These are phyloP conservation scores for Huso huso DNA, from an alignment of 2,797 vertebrate species.

Conservation along the genomic window DNA sequence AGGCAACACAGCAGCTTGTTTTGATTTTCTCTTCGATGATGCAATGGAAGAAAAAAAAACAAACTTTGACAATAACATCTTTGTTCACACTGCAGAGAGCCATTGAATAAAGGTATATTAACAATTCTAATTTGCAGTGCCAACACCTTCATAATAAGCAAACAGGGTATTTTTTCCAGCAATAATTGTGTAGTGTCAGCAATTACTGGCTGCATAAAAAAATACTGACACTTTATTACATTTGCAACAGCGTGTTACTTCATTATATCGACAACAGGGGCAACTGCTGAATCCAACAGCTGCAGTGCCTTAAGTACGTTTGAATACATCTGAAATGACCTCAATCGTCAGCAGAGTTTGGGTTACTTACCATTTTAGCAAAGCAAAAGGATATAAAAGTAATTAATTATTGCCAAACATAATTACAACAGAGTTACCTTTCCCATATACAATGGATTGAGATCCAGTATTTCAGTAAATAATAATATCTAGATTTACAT, in stretches of 20 bases:
- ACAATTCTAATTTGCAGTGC: slow-evolving; percentile 44
- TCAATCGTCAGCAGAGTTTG: too few species aligned
- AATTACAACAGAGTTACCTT: too few species aligned
- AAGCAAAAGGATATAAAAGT: too few species aligned
- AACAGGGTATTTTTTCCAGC: slow-evolving; percentile 35
- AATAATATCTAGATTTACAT: too few species aligned
- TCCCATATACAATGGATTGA: too few species aligned
- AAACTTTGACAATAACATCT: slow-evolving; percentile 33
- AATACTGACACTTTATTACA: slow-evolving; percentile 47
- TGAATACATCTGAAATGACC: slow-evolving; percentile 11
- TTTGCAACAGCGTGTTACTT: slow-evolving; percentile 45
- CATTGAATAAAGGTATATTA: slow-evolving; percentile 44
- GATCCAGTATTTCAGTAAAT: too few species aligned
- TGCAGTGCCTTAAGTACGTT: slow-evolving; percentile 10
- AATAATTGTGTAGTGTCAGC: slow-evolving; percentile 39
- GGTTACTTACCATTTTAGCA: too few species aligned
- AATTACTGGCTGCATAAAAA: slow-evolving; percentile 36
- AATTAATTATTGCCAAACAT: too few species aligned
- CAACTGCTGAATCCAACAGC: slow-evolving; percentile 15
- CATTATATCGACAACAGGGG: slow-evolving; percentile 35
- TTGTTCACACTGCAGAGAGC: slow-evolving; percentile 35
- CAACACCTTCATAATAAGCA: slow-evolving; percentile 42
- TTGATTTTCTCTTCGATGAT: slow-evolving; percentile 22
- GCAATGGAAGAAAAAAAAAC: slow-evolving; percentile 17
- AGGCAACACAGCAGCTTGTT: slow-evolving; percentile 21